Percentiles rank a stretch among this genome's conserved stretches.
Evolutionary conservation across 1,140 invertebrate genomes (phyloP).

Genomic region (Drosophila albomicans): DNA sequence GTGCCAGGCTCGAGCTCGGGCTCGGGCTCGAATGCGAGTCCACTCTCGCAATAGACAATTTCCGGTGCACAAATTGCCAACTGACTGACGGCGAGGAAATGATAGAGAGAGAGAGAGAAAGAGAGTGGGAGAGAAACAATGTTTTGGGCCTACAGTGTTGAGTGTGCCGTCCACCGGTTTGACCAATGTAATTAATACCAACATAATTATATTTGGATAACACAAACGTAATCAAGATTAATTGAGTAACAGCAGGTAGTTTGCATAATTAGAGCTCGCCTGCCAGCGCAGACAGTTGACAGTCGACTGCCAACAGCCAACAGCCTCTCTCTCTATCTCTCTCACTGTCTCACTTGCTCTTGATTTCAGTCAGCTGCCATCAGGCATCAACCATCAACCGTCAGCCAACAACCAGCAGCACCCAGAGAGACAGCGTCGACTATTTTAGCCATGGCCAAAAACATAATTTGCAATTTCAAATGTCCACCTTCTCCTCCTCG

Average conservation of each 20-base stretch:
- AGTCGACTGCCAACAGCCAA: background rate
- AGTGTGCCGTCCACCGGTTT: conserved; percentile 24
- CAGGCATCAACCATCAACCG: background rate
- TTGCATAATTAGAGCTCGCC: conserved; percentile 76
- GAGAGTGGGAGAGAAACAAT: background rate
- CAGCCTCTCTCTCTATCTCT: background rate
- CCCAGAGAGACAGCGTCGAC: background rate
- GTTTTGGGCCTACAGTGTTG: conserved; percentile 10
- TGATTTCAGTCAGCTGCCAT: conserved; percentile 2
- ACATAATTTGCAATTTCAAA: conserved; percentile 86
- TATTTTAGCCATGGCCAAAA: conserved; percentile 52
- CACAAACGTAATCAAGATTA: conserved; percentile 84
- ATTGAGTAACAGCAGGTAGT: conserved; percentile 83
- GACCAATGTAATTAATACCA: conserved; percentile 80
- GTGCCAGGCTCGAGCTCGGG: conserved; percentile 19
- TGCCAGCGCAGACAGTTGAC: conserved; percentile 19
- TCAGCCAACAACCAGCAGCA: background rate
- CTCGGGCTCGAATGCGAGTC: conserved; percentile 11
- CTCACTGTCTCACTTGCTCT: background rate
- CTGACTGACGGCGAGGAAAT: background rate
- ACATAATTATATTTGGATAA: conserved; percentile 84
- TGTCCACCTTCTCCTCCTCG: conserved; percentile 4
- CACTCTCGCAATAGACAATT: conserved; percentile 36
- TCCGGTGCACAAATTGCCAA: conserved; percentile 48
- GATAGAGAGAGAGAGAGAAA: background rate